Conservation (phyloP, 2,113 vertebrate species). For the Conger conger region DNA sequence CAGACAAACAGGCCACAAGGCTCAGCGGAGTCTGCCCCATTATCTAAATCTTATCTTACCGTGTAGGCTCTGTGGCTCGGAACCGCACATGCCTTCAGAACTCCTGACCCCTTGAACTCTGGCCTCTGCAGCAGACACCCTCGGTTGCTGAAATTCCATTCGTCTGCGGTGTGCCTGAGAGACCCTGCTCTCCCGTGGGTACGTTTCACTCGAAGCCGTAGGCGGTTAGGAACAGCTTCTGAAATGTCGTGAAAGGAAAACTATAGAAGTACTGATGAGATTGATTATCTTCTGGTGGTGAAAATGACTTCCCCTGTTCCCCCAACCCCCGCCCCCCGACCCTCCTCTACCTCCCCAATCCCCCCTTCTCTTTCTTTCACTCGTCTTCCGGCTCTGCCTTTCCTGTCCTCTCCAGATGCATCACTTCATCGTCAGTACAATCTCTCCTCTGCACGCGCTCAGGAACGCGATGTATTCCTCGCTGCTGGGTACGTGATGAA, state of each 20-base stretch:
- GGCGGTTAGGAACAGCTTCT: neutral
- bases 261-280: neutral
- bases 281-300: neutral
- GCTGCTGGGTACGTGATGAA: neutral
- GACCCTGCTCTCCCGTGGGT: neutral
- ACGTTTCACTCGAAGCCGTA: neutral
- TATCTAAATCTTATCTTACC: neutral
- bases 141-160: neutral
- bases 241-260: neutral
- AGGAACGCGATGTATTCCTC: neutral
- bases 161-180: neutral
- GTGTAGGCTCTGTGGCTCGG: neutral
- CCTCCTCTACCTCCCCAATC: too few species aligned
- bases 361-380: neutral
- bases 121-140: neutral
- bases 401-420: neutral
- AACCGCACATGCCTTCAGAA: neutral
- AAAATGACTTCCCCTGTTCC: neutral
- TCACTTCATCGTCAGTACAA: neutral
- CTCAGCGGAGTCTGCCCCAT: neutral
- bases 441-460: neutral
- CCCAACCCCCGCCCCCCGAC: too few species aligned
- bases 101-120: neutral
- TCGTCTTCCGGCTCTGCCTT: neutral
- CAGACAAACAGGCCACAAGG: neutral